Base-by-base conservation (phyloP, 2,888 invertebrate species). In the Ectemnius cavifrons region DNA sequence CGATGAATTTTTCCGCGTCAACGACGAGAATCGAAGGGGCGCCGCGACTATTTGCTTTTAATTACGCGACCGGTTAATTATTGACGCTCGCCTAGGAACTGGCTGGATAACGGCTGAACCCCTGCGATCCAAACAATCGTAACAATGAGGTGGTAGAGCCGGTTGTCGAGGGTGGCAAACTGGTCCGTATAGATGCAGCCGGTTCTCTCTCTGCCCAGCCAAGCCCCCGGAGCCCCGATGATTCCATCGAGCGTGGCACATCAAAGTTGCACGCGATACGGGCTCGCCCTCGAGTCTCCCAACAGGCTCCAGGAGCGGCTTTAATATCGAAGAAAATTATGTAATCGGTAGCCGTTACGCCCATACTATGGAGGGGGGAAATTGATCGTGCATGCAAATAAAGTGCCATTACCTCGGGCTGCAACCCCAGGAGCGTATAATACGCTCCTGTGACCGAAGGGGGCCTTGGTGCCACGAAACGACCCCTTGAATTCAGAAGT, bases 301-400 rank as follows among this genome's bases (percentile, higher is more conserved):
- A 3, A 63, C 67, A 70, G 71, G 77, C 64, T 65, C 78, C 78
- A 86, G 84, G 83, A 80, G 81, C 81, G 80, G 85, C 88, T 89
- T 89, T 87, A 86, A 87, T 88, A 88, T 88, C 85, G 85, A 86
- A 88, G 88, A 88, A 89, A 90, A 90, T 89, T 87, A 88, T 88
- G 88, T 87, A 88, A 88, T 89, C 89, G 87, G 86, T 84, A 85
- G 86, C 84, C 81, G 80, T 82, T 80, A 82, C 80, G 79, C 81
- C 82, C 72, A 71, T 67, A 67, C 67, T 63, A 60, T 66, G 73
- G 68, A 69, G 67, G 71, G 67, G 77, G 78, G 71, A 83, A 85
- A 87, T 86, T 86, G 88, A 88, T 87, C 88, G 88, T 83, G 84
- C 85, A 88, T 89, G 89, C 89, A 87, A 89, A 89, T 88, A 87